phyloP scores from a whole-genome alignment of 2,797 vertebrate species.

The Microhierax caerulescens region DNA sequence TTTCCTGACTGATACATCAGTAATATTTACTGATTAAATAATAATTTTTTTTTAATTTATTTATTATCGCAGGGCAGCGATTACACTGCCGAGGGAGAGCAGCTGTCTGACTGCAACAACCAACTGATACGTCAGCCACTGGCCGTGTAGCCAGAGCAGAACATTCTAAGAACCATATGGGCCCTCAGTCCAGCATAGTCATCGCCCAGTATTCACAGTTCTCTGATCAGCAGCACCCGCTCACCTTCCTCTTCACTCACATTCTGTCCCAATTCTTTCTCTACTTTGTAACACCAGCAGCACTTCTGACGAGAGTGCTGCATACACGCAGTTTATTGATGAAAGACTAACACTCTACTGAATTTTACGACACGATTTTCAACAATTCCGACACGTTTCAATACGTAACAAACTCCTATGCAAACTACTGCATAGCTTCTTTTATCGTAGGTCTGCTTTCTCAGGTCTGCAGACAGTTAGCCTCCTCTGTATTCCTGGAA shows the following conservation, averaged over 20 bases:
- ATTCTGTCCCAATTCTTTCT: background rate
- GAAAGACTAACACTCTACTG: background rate
- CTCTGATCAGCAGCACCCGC: background rate
- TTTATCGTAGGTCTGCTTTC: background rate
- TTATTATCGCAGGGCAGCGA: too few species aligned
- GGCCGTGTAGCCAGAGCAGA: background rate
- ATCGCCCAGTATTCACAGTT: background rate
- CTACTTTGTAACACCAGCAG: background rate
- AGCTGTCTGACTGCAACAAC: background rate
- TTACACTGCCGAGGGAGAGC: background rate
- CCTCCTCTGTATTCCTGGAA: background rate
- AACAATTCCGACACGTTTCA: background rate
- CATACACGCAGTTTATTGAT: background rate
- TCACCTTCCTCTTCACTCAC: background rate
- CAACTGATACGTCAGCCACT: fast-evolving
- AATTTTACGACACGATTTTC: background rate
- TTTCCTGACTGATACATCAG: background rate
- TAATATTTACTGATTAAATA: too few species aligned
- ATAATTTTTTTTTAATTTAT: too few species aligned
- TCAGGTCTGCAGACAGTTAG: background rate
- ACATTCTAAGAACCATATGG: background rate
- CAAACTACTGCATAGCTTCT: background rate
- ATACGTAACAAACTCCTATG: background rate
- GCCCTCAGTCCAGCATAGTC: background rate
- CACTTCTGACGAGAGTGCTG: background rate